A percentile compares a stretch with the other conserved stretches of the same genome.
These are phyloP conservation scores for Acanthosepion lycidas DNA, from an alignment of 2,888 invertebrate genomes.

Conservation along the genomic window DNA sequence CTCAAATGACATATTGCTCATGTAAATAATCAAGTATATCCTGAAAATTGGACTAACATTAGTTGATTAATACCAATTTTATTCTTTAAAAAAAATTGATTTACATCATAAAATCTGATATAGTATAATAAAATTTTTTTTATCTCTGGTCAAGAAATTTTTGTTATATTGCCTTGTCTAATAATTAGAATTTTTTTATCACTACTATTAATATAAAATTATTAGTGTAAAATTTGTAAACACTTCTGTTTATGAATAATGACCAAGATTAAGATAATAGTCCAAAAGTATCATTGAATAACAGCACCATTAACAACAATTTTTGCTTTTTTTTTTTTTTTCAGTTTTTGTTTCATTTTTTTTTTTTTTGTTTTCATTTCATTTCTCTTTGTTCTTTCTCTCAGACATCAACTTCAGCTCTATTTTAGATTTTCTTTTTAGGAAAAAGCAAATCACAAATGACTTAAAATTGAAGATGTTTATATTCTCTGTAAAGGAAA, in stretches of 20 bases:
- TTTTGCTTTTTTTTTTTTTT: too few relatives aligned
- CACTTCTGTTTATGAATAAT: not conserved
- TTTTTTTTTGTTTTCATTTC: not conserved
- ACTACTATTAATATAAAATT: not conserved
- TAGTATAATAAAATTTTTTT: too few relatives aligned
- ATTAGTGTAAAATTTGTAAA: not conserved
- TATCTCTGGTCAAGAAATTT: too few relatives aligned
- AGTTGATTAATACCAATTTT: too few relatives aligned
- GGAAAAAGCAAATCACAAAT: not conserved
- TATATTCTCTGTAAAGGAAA: not conserved
- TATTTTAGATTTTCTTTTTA: not conserved
- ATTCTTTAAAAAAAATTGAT: too few relatives aligned
- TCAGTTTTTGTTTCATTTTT: not conserved
- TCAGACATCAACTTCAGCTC: not conserved
- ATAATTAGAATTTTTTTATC: not conserved
- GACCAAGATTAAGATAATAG: not conserved
- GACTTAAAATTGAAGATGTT: not conserved
- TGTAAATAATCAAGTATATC: too few relatives aligned
- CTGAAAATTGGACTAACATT: too few relatives aligned
- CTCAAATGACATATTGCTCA: too few relatives aligned
- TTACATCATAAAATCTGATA: too few relatives aligned
- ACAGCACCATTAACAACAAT: not conserved
- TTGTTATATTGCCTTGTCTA: not conserved
- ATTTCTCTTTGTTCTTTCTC: too few relatives aligned
- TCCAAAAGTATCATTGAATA: not conserved